Base-by-base conservation (phyloP, 1,140 invertebrate genomes). In the Samia ricini region DNA sequence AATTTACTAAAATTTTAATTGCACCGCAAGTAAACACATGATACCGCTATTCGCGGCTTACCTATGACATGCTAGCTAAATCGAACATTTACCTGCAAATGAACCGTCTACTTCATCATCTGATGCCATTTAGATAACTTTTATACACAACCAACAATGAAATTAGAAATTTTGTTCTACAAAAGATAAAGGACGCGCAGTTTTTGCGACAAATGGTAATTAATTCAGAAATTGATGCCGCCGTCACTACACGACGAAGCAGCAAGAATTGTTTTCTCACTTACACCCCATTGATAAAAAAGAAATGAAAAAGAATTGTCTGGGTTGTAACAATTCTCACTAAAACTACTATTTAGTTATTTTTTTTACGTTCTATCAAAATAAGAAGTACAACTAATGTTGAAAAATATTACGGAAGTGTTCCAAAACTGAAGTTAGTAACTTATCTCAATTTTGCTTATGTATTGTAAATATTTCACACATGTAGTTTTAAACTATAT, bases 61-160 rank as follows among this genome's bases (percentile, higher is more conserved):
- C 84, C 88, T 90, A 91, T 90, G 87, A 88, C 87, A 89, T 89
- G 84, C 87, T 91, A 90, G 77, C 79, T 64, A 80, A 87, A 83
- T 79, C 79, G 60, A 78, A 70, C 80, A 87, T 93, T 95, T 92
- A 95, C 95, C 95, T 92, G 94, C 94, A 82, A 93, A 95, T 84
- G 92, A 94, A 77, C 95, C 95, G 77, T 95, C 95, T 76, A 95
- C 92, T 91, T 95, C 94, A 74, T 95, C 94, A 80, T 95, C 95
- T 64, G 94, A 95, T 79, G 94, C 95, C 95, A 95, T 95, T 86
- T 83, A 84, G 73, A 82, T 72, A 69, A 84, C 76, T 77, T 77
- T 81, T 77, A 76, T 77, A 76, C 76, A 87, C 81, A 85, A 85
- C 66, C 63, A 68, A 73, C 56, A 74, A 66, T 74, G 65, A 79